These are phyloP conservation scores for Opisthograptis luteolata DNA, from an alignment of 2,888 invertebrate genomes.

Conservation along the genomic window DNA sequence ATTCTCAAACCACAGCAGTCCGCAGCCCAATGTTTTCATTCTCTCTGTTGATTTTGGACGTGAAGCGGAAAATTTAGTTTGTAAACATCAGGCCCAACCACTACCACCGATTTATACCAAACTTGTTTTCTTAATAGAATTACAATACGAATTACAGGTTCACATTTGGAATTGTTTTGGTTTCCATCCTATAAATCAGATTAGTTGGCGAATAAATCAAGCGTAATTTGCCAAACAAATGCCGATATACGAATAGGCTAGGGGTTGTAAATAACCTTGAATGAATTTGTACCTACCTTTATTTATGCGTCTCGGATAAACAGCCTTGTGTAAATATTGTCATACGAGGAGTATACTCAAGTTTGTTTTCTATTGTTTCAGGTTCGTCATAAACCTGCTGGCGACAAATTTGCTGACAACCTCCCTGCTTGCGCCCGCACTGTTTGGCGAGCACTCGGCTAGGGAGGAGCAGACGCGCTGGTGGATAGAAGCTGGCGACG, in stretches of 20 bases:
- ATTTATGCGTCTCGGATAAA: slow-evolving; percentile 27
- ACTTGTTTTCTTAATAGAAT: slow-evolving; percentile 18
- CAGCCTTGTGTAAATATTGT: slow-evolving; percentile 38
- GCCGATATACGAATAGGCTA: slow-evolving; percentile 6
- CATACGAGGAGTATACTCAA: slow-evolving; percentile 32
- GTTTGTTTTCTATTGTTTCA: slow-evolving; percentile 71
- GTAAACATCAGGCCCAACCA: slow-evolving; percentile 32
- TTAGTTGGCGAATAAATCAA: slow-evolving; percentile 40
- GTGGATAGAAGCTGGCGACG: slow-evolving; percentile 84
- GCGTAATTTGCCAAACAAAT: slow-evolving; percentile 26
- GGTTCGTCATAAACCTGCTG: slow-evolving; percentile 86
- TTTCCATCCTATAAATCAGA: slow-evolving; percentile 38
- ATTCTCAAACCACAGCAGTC: slow-evolving; percentile 11
- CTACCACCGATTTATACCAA: slow-evolving; percentile 17
- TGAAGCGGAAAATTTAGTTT: slow-evolving; percentile 38
- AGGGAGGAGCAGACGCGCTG: slow-evolving; percentile 84
- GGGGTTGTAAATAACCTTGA: slow-evolving; percentile 35
- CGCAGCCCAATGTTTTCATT: slow-evolving; percentile 20
- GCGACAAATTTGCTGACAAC: slow-evolving; percentile 79
- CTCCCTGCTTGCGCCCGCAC: slow-evolving; percentile 77
- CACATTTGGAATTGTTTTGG: slow-evolving; percentile 31
- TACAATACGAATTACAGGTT: slow-evolving; percentile 22
- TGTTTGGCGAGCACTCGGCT: slow-evolving; percentile 85
- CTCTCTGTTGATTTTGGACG: slow-evolving; percentile 31
- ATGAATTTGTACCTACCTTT: slow-evolving; percentile 28